These are phyloP conservation scores for Ptilodon capucinus DNA, from an alignment of 2,888 invertebrate species.

Conservation along the genomic window DNA sequence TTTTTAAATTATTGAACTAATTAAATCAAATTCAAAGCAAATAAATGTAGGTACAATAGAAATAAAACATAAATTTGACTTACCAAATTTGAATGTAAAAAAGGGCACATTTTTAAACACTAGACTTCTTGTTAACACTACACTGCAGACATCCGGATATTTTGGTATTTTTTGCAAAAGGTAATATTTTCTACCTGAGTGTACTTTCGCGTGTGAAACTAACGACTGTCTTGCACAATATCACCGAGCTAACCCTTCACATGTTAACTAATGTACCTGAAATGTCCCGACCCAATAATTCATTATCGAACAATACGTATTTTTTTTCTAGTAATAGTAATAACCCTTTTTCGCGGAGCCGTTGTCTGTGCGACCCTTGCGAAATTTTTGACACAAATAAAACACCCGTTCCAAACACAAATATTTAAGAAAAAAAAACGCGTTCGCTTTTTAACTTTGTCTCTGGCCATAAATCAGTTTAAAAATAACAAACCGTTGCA, in stretches of 20 bases:
- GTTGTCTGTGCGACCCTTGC: constrained; percentile 75
- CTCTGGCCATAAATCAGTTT: constrained; percentile 77
- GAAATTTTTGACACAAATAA: constrained; percentile 78
- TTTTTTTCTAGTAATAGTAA: constrained; percentile 75
- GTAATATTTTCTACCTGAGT: constrained; percentile 57
- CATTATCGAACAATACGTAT: constrained; percentile 76
- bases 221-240: constrained; percentile 66
- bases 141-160: too few species aligned
- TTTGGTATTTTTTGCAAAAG: too few species aligned
- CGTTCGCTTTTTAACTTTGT: constrained; percentile 69
- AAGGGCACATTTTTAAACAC: too few species aligned
- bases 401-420: constrained; percentile 79
- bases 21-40: too few species aligned
- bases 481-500: constrained; percentile 67
- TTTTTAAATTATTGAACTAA: too few species aligned
- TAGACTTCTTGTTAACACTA: too few species aligned
- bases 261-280: constrained; percentile 79
- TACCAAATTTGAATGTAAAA: too few species aligned
- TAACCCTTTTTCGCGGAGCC: constrained; percentile 71
- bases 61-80: too few species aligned
- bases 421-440: constrained; percentile 73
- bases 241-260: constrained; percentile 71
- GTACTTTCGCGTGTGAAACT: constrained; percentile 75
- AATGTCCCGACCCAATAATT: constrained; percentile 81
- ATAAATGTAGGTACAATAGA: too few species aligned